Evolutionary conservation across 1,140 invertebrate species (phyloP), one percentile per base, ranked within the genome.

Genomic region (Nephila pilipes): DNA sequence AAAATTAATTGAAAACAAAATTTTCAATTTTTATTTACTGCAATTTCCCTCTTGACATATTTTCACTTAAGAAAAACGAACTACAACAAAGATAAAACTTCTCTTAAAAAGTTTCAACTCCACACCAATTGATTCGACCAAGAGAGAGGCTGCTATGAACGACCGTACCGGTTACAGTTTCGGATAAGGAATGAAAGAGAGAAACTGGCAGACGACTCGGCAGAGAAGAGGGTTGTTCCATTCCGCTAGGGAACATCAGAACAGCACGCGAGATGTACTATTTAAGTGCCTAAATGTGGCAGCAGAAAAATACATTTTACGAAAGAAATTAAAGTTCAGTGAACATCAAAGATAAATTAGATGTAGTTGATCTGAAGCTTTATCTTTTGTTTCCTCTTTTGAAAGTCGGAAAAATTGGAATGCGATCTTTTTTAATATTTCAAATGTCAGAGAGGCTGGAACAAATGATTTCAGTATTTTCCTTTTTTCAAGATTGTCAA

Each of bases 161-260:
- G 83, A 85, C 55, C 83, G 14, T 32, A 6, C n/a, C n/a, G 55
- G 83, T 57, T 85, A n/a, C 83, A 46, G 83, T 85, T 85, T 57
- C 46, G 83, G 29, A 57, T 85, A 46, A 58, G 46, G 55, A 58
- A 58, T 85, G 83, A 85, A 85, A 46, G 55, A 38, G 83, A 16
- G 83, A 85, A 85, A 85, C n/a, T 32, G 83, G 83, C 46, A 85
- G 83, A 85, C 83, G 83, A 85, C 55, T 85, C 83, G 22, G 20
- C 54, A 32, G 25, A n/a, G 25, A 18, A 80, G 75, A 80, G 83
- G 54, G 46, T 58, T 29, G 83, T 85, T 85, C 83, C 83, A 85
- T 58, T 85, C 46, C 83, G 83, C 83, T 55, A 58, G 83, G 83
- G 83, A 81, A 22, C 83, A 46, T 2, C 25, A 14, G 46, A 29